Evolutionary conservation across 2,797 vertebrate species (phyloP), one percentile per base, ranked within the genome.

Genomic region (Lithobates sylvaticus): DNA sequence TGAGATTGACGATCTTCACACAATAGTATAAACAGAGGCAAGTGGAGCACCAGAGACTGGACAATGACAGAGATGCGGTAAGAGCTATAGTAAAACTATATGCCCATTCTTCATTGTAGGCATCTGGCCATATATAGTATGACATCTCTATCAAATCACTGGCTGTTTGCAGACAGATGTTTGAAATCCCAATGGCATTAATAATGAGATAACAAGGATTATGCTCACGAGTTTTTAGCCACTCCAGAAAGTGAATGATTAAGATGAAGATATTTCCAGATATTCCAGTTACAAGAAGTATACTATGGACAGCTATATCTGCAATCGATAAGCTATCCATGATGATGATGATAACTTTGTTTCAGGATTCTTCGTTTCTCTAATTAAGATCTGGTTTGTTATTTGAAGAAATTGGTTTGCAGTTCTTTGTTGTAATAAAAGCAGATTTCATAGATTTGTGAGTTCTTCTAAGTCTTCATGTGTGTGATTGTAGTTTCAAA

Each of bases 21-120:
- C 89, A 91, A 54, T 88, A 90, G 76, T 89, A 81, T 42, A 91
- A 83, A 29, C 91, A 88, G 71, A 92, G 88, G 77, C 91, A 90
- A 27, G 88, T 80, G 34, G 82, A 0, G 0, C 90, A 16, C 90
- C 89, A 91, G 73, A 92, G 81, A 61, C 85, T 50, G 5, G 39
- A 75, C 77, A 85, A 75, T 21, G 84, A 21, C 2, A 58, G 29
- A 16, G 77, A 75, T 13, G 58, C 5, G 32, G 47, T 32, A 27
- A 84, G 50, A 0, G 42, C 32, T 44, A 78, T 32, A 15, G 70
- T 27, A 13, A 77, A 71, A 69, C 68, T 26, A n/a, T 27, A 12
- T 10, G 75, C 70, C 84, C 77, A 80, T 34, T 44, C 23, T 27
- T 75, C 18, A 47, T n/a, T 8, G 42, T 75, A 85, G 71, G 64